These are phyloP conservation scores for Lepidurus couesii DNA, from an alignment of 1,140 invertebrate species.

Conservation along the genomic window DNA sequence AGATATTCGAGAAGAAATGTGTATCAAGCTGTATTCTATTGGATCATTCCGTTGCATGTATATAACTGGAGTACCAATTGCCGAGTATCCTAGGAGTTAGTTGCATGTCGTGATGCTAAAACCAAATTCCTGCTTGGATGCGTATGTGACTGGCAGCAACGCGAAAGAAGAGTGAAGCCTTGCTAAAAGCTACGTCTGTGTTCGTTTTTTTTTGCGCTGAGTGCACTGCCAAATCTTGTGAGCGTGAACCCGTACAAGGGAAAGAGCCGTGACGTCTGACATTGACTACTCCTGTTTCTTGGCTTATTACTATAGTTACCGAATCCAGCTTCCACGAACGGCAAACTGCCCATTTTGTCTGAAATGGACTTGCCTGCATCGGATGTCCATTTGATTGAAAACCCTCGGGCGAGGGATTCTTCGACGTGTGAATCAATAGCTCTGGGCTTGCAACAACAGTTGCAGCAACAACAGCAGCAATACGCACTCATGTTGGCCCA, in stretches of 20 bases:
- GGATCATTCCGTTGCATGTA: too few species aligned
- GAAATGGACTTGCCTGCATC: neutral
- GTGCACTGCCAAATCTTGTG: neutral
- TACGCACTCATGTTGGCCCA: slow-evolving; percentile 34
- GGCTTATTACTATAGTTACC: neutral
- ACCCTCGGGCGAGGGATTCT: neutral
- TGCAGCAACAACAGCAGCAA: slow-evolving; percentile 35
- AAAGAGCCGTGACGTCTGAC: neutral
- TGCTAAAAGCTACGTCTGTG: neutral
- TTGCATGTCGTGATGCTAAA: neutral
- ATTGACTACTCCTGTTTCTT: neutral
- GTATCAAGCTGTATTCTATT: too few species aligned
- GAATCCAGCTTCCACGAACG: slow-evolving; percentile 8
- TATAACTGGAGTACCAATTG: too few species aligned
- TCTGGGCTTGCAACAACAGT: slow-evolving; percentile 28
- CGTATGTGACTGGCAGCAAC: neutral
- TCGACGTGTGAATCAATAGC: slow-evolving; percentile 13
- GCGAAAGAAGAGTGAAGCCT: neutral
- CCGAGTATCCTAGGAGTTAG: neutral
- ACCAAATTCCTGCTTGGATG: neutral
- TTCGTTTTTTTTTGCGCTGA: neutral
- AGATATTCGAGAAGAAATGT: too few species aligned
- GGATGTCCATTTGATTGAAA: neutral
- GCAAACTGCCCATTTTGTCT: slow-evolving; percentile 24
- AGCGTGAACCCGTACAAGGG: neutral